Percentiles rank a stretch among this genome's conserved stretches.
Conservation (phyloP, 2,888 invertebrate genomes). For the Odontocolon sp. region DNA sequence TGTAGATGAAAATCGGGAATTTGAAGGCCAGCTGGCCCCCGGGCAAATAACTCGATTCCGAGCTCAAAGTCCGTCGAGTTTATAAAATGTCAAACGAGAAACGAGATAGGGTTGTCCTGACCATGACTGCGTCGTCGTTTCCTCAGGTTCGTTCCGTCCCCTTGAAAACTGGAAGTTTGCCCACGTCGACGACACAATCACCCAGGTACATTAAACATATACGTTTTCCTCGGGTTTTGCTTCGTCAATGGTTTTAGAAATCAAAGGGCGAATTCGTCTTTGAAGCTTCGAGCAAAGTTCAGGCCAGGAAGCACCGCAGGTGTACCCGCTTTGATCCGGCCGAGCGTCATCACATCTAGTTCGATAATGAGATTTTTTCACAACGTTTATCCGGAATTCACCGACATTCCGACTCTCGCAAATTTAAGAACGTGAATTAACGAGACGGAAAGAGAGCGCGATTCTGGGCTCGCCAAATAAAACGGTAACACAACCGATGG, state of each 20-base stretch:
- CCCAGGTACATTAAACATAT: slow-evolving; percentile 15
- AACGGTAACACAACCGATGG: neutral
- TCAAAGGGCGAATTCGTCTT: neutral
- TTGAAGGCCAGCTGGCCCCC: no score
- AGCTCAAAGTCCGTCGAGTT: no score
- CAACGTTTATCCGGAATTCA: no score
- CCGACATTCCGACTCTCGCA: no score
- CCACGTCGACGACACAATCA: slow-evolving; percentile 21
- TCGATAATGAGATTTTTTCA: no score
- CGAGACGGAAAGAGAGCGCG: neutral
- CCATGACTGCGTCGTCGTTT: slow-evolving; percentile 46
- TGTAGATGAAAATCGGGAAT: no score
- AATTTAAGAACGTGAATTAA: neutral
- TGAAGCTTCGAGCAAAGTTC: neutral
- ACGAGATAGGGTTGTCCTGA: slow-evolving; percentile 39
- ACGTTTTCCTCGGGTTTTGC: slow-evolving; percentile 1
- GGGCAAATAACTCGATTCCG: no score
- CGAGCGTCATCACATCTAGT: no score
- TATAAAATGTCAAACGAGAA: no score
- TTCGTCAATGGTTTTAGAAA: neutral
- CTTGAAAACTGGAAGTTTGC: slow-evolving; percentile 46
- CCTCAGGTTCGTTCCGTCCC: neutral
- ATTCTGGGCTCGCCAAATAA: neutral
- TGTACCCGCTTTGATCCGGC: no score
- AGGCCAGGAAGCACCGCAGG: neutral